Evolutionary conservation across 2,113 vertebrate genomes (phyloP).

Genomic region (Rissa tridactyla): DNA sequence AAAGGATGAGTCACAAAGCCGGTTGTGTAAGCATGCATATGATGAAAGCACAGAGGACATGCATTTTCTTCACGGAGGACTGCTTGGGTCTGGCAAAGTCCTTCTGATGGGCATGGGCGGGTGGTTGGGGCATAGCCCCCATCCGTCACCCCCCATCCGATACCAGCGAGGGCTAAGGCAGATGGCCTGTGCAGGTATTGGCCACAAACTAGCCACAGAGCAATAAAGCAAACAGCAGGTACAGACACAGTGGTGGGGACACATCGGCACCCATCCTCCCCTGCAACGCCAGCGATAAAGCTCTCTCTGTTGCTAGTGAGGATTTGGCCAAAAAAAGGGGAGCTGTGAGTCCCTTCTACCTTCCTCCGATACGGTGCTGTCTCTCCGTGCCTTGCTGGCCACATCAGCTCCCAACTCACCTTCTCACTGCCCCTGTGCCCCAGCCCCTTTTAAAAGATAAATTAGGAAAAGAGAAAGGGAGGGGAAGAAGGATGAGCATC

Average conservation of each 20-base stretch:
- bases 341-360: neutral
- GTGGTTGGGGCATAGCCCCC: accelerated
- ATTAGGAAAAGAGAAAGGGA: neutral
- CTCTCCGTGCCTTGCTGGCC: neutral
- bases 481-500: neutral
- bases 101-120: neutral
- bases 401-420: neutral
- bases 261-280: neutral
- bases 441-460: neutral
- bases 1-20: slow-evolving; percentile 9
- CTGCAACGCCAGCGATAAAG: neutral
- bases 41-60: neutral
- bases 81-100: neutral
- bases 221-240: neutral
- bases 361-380: neutral
- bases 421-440: neutral
- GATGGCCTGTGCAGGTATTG: neutral
- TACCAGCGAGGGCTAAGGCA: neutral
- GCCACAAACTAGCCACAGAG: neutral
- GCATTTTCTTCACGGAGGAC: neutral
- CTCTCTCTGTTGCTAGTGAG: too few relatives aligned
- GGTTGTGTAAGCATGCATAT: neutral
- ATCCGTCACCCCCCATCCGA: neutral
- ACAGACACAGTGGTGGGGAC: accelerated
- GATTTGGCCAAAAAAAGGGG: neutral